These are phyloP conservation scores for Spondyliosoma cantharus DNA, from an alignment of 2,797 vertebrate genomes.

Conservation along the genomic window DNA sequence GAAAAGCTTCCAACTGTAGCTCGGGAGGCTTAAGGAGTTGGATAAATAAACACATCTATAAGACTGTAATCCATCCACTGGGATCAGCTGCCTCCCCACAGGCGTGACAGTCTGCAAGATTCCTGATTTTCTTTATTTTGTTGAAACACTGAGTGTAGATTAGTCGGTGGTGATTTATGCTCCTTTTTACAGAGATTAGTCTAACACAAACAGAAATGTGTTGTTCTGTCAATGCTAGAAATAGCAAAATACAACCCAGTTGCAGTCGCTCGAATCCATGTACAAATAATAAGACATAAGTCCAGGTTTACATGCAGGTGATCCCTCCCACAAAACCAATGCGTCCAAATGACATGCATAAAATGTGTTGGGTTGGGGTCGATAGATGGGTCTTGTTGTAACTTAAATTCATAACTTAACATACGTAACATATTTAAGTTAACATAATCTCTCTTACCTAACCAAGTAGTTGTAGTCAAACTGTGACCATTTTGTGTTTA, in stretches of 20 bases:
- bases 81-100: not conserved
- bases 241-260: not conserved
- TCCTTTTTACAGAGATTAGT: conserved; percentile 12
- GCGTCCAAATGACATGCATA: too few species aligned
- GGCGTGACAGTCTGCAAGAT: not conserved
- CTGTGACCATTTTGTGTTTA: too few species aligned
- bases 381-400: too few species aligned
- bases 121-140: conserved; percentile 10
- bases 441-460: too few species aligned
- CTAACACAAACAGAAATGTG: conserved; percentile 2
- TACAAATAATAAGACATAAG: too few species aligned
- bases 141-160: not conserved
- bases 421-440: too few species aligned
- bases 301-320: too few species aligned
- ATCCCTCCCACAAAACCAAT: too few species aligned
- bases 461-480: too few species aligned
- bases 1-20: not conserved
- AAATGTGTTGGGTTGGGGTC: too few species aligned
- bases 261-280: too few species aligned
- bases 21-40: conserved; percentile 3
- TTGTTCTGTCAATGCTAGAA: not conserved
- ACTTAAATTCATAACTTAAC: too few species aligned
- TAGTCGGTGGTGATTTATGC: conserved; percentile 18
- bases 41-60: not conserved
- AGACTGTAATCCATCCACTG: not conserved